Base-by-base conservation (phyloP, 1,140 invertebrate species). In the Brachionus koreanus region DNA sequence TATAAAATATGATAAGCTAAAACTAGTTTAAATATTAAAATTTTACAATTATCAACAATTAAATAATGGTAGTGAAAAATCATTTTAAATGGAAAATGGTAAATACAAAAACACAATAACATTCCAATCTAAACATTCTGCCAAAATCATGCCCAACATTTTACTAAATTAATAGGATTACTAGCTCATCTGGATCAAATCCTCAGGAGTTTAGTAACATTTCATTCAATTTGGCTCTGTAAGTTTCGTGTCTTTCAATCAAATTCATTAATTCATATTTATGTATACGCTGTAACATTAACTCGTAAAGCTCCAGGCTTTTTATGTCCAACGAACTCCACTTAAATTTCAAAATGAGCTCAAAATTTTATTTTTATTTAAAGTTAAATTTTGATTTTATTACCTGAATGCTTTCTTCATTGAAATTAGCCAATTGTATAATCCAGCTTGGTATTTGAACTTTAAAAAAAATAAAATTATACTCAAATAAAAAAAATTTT, bases 221-320 rank as follows among this genome's bases (percentile, higher is more conserved):
- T 46, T 74, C 69, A 74, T 74, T 74, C 42, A 74, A 13, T 46
- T 74, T 49, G 23, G 69, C 23, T 16, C 69, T 43, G 23, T 74
- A 74, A 3, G 16, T 39, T 25, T 74, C 69, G 25, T 74, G 42
- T 46, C 29, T 74, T 33, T 43, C 16, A n/a, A 74, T 74, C 19
- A 74, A 74, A 12, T 46, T 25, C 69, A 74, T 74, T 13, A 74
- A 46, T 49, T 74, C 69, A 25, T 23, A 23, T 46, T 74, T 74
- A 5, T 74, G 69, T 19, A 74, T 74, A 9, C 42, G 37, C 19
- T 74, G 69, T 7, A 74, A 25, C 69, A 74, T 74, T 46, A 46
- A 42, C 10, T 74, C 69, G 43, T 74, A 74, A 12, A 74, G 10
- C n/a, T 74, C 69, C 0, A 74, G 69, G 6, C 69, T 74, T 25